phyloP scores from a whole-genome alignment of 2,113 vertebrate species.

The Lophochroa leadbeateri region DNA sequence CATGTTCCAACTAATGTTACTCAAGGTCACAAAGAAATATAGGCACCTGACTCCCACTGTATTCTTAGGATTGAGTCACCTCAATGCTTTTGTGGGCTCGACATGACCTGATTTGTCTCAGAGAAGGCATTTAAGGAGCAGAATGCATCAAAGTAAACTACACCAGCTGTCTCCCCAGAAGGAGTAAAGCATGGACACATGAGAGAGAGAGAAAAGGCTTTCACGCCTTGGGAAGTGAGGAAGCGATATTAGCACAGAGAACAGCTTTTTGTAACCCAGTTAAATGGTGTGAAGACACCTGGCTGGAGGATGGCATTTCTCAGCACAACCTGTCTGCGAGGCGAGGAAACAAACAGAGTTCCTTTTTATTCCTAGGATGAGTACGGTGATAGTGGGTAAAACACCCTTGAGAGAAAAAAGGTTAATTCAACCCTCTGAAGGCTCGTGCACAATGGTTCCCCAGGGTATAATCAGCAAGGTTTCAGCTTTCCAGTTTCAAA shows the following conservation, averaged over 20 bases:
- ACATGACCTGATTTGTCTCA: slow-evolving; percentile 20
- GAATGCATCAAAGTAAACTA: neutral
- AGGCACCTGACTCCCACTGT: neutral
- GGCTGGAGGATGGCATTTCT: slow-evolving; percentile 67
- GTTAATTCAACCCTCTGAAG: neutral
- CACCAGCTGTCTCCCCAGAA: slow-evolving; percentile 62
- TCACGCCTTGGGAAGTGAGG: slow-evolving; percentile 50
- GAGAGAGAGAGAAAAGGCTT: slow-evolving; percentile 39
- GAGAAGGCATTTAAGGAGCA: neutral
- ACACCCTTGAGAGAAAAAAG: slow-evolving; percentile 3
- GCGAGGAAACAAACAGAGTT: neutral
- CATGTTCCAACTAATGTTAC: neutral
- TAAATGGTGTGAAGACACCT: slow-evolving; percentile 75
- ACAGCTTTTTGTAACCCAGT: slow-evolving; percentile 61
- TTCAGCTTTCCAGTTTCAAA: neutral
- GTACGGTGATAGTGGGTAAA: neutral
- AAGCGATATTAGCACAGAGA: slow-evolving; percentile 67
- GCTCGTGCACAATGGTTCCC: neutral
- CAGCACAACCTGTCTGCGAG: slow-evolving; percentile 37
- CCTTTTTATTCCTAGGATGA: neutral
- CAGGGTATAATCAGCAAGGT: neutral
- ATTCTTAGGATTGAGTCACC: neutral
- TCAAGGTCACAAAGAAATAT: neutral
- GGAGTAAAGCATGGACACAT: slow-evolving; percentile 2
- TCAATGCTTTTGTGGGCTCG: neutral